phyloP scores from a whole-genome alignment of 1,140 invertebrate species.

The Drosophila paulistorum region DNA sequence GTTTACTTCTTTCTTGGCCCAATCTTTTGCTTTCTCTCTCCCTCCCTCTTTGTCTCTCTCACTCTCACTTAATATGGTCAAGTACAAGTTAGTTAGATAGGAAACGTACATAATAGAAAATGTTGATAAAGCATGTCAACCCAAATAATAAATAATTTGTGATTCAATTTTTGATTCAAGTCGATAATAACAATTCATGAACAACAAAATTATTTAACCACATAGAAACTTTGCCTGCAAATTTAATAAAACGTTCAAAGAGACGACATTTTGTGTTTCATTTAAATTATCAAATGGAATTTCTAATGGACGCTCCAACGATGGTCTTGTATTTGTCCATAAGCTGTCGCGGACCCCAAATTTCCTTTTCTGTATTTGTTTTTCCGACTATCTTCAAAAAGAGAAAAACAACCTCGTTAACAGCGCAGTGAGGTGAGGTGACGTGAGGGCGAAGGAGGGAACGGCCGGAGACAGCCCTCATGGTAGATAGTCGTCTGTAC shows the following conservation, averaged over 20 bases:
- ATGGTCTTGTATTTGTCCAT: not conserved
- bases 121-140: constrained; percentile 16
- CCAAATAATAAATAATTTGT: constrained; percentile 1
- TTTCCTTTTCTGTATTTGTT: not conserved
- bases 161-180: constrained; percentile 6
- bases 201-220: not conserved
- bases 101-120: constrained; percentile 1
- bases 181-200: not conserved
- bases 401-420: too few relatives aligned
- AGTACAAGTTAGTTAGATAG: not conserved
- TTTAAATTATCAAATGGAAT: too few relatives aligned
- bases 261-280: too few relatives aligned
- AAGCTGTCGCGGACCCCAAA: not conserved
- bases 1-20: not conserved
- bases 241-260: not conserved
- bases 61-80: not conserved
- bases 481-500: too few relatives aligned
- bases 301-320: too few relatives aligned
- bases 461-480: too few relatives aligned
- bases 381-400: constrained; percentile 1
- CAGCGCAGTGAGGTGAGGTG: too few relatives aligned
- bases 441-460: too few relatives aligned
- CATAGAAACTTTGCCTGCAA: not conserved
- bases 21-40: not conserved
- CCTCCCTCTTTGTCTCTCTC: constrained; percentile 2